Base-by-base conservation (phyloP, 2,888 invertebrate genomes). In the Caenorhabditis imperialis region DNA sequence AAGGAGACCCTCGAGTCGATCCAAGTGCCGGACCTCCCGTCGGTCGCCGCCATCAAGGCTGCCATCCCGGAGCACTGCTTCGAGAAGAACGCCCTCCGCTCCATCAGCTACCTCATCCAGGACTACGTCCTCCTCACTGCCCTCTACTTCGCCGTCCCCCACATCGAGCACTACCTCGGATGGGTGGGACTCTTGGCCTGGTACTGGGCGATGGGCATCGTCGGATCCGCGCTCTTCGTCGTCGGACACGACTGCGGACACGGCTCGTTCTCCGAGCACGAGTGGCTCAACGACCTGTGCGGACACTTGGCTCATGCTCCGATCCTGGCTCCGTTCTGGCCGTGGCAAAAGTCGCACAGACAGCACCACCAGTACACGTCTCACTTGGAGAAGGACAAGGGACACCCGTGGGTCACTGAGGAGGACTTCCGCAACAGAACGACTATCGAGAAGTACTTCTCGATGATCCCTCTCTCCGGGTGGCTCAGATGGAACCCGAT, bases 401-500 rank as follows among this genome's bases (percentile, higher is more conserved):
- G 84, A 23, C 84, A 84, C 63, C 84, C 84, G 27, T 84, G 84
- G 84, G 78, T 84, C 33, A 83, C 83, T 4, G 79, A 84, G 51
- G 75, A 82, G 7, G 76, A 77, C 54, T 81, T 62, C 74, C 70
- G 69, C 35, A 70, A 51, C 35, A 63, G 79, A 60, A 77, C 73
- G 10, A 45, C 54, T n/a, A 40, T 77, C n/a, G 75, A 81, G 58
- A 79, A 78, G 67, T 77, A 81, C 55, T 84, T 81, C 58, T 77
- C 82, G 8, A 76, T 79, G 61, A 73, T 86, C 37, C 86, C 86
- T 35, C 45, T 86, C 37, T 84, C 84, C 51, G 86, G 84, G 54
- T 81, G 86, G 79, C 55, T 86, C 65, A 82, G 86, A 73, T 87
- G 87, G 87, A 83, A 82, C 55, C 85, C 86, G 14, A 79, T 87